phyloP scores from a whole-genome alignment of 1,140 invertebrate species.

The Hesperophylax magnus region DNA sequence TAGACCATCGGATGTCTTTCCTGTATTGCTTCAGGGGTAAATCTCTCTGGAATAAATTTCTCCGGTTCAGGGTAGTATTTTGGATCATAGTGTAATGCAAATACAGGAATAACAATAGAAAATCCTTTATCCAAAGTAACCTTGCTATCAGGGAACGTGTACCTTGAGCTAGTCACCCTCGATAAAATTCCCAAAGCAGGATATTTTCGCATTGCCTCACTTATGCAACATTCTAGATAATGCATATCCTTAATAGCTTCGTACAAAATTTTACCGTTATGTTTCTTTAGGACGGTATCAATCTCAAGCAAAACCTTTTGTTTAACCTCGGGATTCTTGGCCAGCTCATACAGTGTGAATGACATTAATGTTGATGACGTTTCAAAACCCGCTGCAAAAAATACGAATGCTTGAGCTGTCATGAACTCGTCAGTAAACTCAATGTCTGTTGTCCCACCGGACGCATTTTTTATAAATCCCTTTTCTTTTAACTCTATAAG shows the following conservation, averaged over 20 bases:
- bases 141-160: conserved; percentile 67
- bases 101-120: conserved; percentile 72
- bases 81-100: conserved; percentile 74
- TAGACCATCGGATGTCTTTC: conserved; percentile 63
- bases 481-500: conserved; percentile 70
- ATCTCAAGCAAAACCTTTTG: conserved; percentile 72
- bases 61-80: conserved; percentile 68
- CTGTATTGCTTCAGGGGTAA: conserved; percentile 57
- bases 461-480: conserved; percentile 55
- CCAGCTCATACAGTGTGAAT: conserved; percentile 72
- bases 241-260: conserved; percentile 65
- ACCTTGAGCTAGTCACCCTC: conserved; percentile 61
- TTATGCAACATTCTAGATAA: conserved; percentile 60
- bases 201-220: conserved; percentile 63
- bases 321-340: conserved; percentile 73
- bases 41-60: conserved; percentile 76
- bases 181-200: conserved; percentile 59
- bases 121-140: conserved; percentile 69
- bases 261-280: conserved; percentile 62
- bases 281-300: conserved; percentile 60
- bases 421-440: conserved; percentile 53
- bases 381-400: conserved; percentile 62
- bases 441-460: conserved; percentile 25
- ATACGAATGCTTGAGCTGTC: conserved; percentile 62
- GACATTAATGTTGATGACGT: conserved; percentile 68